Evolutionary conservation across 1,140 invertebrate genomes (phyloP).

Genomic region (Gryllus bimaculatus): DNA sequence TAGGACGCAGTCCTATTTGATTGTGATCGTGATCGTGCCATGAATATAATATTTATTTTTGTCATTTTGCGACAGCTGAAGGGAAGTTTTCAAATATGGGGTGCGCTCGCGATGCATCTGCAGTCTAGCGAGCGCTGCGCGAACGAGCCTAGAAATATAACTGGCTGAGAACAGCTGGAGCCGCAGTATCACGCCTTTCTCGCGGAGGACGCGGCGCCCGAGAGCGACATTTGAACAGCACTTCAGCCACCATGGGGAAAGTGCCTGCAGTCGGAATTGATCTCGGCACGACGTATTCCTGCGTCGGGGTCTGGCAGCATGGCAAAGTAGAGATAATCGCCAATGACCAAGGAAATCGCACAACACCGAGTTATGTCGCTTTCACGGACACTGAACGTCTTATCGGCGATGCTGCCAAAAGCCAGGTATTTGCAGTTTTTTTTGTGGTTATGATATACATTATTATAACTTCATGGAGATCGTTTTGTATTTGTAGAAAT

Average conservation of each 20-base stretch:
- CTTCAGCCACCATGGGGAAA: constrained; percentile 11
- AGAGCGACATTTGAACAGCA: background rate
- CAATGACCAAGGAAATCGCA: constrained; percentile 85
- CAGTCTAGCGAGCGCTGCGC: background rate
- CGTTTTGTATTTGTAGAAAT: no score
- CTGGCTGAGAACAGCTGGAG: no score
- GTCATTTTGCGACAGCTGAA: no score
- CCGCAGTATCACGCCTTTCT: no score
- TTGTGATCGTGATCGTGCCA: no score
- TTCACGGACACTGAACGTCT: constrained; percentile 82
- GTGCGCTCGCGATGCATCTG: no score
- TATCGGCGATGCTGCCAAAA: constrained; percentile 75
- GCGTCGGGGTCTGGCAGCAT: constrained; percentile 69
- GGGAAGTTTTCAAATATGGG: no score
- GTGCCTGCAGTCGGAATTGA: constrained; percentile 58
- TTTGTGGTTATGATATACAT: background rate
- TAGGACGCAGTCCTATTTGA: no score
- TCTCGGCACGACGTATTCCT: constrained; percentile 69
- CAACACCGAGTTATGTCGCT: constrained; percentile 82
- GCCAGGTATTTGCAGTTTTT: constrained; percentile 42
- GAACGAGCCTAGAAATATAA: background rate
- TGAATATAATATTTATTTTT: no score
- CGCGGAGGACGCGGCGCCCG: no score
- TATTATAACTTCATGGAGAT: no score
- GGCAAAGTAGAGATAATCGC: constrained; percentile 87